phyloP scores from a whole-genome alignment of 2,888 invertebrate species.

The Hecatera dysodea region DNA sequence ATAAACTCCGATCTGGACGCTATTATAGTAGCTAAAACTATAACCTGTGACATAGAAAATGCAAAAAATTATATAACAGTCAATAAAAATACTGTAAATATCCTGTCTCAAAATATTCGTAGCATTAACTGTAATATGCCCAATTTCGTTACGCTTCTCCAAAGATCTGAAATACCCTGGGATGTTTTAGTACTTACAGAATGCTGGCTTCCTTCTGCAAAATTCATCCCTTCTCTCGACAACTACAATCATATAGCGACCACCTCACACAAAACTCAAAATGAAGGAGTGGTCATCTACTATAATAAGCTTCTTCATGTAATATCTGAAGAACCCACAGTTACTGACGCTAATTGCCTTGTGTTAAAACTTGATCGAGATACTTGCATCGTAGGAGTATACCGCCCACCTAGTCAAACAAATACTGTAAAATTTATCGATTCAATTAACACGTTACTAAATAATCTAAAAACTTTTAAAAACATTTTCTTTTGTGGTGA shows the following conservation, averaged over 20 bases:
- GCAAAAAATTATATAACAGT: not conserved
- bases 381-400: too few relatives aligned
- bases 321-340: too few relatives aligned
- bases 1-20: constrained; percentile 6
- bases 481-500: constrained; percentile 15
- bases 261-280: not conserved
- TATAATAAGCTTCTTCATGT: not conserved
- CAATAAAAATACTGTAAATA: not conserved
- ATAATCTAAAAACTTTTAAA: not conserved
- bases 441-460: not conserved
- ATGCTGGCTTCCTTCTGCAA: constrained; percentile 2
- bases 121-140: constrained; percentile 3
- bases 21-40: not conserved
- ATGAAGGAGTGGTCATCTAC: constrained; percentile 1
- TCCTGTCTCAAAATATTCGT: constrained; percentile 5
- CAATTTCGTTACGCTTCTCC: not conserved
- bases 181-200: not conserved
- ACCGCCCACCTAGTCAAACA: too few relatives aligned
- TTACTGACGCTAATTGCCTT: too few relatives aligned
- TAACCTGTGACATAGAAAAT: constrained; percentile 1
- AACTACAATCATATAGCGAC: constrained; percentile 4
- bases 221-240: not conserved
- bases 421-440: not conserved
- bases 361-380: too few relatives aligned
- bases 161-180: constrained; percentile 8